phyloP scores from a whole-genome alignment of 2,888 invertebrate genomes.

The Andrena chrysosceles region DNA sequence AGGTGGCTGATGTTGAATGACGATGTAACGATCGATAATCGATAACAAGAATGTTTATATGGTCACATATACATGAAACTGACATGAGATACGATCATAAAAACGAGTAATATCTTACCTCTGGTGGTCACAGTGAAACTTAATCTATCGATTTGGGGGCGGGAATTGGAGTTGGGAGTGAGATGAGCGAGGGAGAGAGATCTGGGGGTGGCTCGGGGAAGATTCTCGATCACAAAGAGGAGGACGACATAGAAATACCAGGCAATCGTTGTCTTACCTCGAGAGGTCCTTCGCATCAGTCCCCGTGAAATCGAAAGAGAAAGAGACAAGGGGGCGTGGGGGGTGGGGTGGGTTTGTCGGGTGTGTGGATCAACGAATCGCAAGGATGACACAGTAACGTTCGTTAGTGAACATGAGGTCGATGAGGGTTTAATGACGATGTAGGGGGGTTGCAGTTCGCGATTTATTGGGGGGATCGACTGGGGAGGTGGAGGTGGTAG shows the following conservation, averaged over 20 bases:
- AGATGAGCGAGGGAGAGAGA: slow-evolving; percentile 11
- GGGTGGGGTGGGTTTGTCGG: neutral
- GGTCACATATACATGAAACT: slow-evolving; percentile 35
- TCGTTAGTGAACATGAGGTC: slow-evolving; percentile 69
- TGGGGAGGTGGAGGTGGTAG: slow-evolving; percentile 35
- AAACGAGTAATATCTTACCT: slow-evolving; percentile 56
- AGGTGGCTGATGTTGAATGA: slow-evolving; percentile 34
- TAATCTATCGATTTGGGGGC: slow-evolving; percentile 42
- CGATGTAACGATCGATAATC: slow-evolving; percentile 19
- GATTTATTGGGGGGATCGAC: slow-evolving; percentile 23
- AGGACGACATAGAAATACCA: slow-evolving; percentile 61
- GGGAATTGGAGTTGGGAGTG: neutral
- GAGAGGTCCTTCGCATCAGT: slow-evolving; percentile 60
- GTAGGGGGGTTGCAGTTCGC: slow-evolving; percentile 54
- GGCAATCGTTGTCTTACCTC: slow-evolving; percentile 69
- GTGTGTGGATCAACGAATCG: slow-evolving; percentile 53
- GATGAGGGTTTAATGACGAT: slow-evolving; percentile 66
- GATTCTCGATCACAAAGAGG: slow-evolving; percentile 10
- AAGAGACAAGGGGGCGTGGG: slow-evolving; percentile 1
- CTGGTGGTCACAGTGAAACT: slow-evolving; percentile 53
- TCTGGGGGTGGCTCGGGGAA: neutral
- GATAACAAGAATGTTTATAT: slow-evolving; percentile 22
- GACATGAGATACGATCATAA: slow-evolving; percentile 24
- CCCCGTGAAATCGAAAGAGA: slow-evolving; percentile 54
- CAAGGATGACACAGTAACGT: slow-evolving; percentile 60